phyloP scores from a whole-genome alignment of 2,113 vertebrate genomes.

The Otis tarda region DNA sequence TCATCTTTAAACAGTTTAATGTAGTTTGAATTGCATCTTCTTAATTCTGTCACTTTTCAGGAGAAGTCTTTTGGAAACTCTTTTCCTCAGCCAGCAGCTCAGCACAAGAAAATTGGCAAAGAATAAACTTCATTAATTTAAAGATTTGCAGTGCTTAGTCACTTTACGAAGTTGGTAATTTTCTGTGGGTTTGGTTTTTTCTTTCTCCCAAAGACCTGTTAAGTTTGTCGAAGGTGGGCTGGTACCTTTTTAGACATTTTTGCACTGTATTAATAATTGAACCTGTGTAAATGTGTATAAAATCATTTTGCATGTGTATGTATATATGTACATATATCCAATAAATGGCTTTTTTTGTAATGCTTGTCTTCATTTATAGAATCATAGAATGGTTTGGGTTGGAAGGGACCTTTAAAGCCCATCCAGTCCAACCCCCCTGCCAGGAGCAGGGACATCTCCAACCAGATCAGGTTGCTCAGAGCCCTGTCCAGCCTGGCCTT shows the following conservation, averaged over 20 bases:
- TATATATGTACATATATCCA: slow-evolving; percentile 61
- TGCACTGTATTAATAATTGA: slow-evolving; percentile 59
- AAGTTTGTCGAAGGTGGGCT: slow-evolving; percentile 30
- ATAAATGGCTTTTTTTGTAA: slow-evolving; percentile 62
- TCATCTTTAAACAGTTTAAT: neutral
- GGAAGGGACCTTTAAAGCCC: too few species aligned
- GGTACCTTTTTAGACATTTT: slow-evolving; percentile 49
- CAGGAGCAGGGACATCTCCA: too few species aligned
- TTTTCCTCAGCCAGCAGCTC: neutral
- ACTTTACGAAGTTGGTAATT: neutral
- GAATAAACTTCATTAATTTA: neutral
- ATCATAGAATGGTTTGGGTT: too few species aligned
- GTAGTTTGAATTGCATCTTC: neutral
- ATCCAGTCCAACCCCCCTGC: too few species aligned
- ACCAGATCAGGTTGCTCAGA: too few species aligned
- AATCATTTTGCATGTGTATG: neutral
- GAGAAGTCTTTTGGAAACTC: neutral
- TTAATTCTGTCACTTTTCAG: neutral
- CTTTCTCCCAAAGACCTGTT: neutral
- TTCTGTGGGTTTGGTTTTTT: neutral
- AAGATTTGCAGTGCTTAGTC: neutral
- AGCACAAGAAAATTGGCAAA: neutral
- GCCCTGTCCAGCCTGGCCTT: too few species aligned
- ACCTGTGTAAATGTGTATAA: slow-evolving; percentile 53
- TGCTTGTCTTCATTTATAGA: neutral